Percentiles rank a stretch among this genome's conserved stretches.
These are phyloP conservation scores for Loripinus fragilis DNA, from an alignment of 2,888 invertebrate species.

Conservation along the genomic window DNA sequence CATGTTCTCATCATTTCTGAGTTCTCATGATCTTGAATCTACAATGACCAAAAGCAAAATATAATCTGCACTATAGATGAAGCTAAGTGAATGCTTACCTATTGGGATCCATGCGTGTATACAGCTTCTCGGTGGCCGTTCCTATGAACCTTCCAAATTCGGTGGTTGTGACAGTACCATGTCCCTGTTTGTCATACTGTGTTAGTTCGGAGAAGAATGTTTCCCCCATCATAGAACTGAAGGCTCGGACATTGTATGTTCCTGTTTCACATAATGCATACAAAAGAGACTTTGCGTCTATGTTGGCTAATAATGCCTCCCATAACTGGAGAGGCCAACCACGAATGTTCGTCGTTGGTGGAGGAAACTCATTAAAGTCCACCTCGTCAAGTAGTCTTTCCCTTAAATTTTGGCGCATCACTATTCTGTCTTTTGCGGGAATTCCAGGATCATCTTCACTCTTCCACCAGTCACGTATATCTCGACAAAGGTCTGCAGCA, in stretches of 20 bases:
- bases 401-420: conserved; percentile 24
- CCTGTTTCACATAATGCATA: conserved; percentile 20
- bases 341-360: conserved; percentile 26
- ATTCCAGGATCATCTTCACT: conserved; percentile 52
- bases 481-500: conserved; percentile 40
- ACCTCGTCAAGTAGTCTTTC: conserved; percentile 29
- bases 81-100: conserved; percentile 24
- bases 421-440: conserved; percentile 24
- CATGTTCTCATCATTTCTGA: too few species aligned
- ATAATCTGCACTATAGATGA: too few species aligned
- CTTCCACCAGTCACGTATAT: conserved; percentile 42
- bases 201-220: conserved; percentile 51
- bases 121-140: conserved; percentile 38
- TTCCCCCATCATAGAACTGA: conserved; percentile 40
- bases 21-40: too few species aligned
- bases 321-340: conserved; percentile 45
- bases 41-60: too few species aligned
- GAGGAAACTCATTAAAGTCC: conserved; percentile 26
- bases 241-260: conserved; percentile 41
- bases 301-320: conserved; percentile 41
- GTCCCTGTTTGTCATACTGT: conserved; percentile 45
- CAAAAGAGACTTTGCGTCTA: too few species aligned
- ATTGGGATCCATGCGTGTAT: conserved; percentile 40
- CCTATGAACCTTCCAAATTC: conserved; percentile 48
- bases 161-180: conserved; percentile 41